phyloP scores from a whole-genome alignment of 2,888 invertebrate genomes.

The Anarsia innoxiella region DNA sequence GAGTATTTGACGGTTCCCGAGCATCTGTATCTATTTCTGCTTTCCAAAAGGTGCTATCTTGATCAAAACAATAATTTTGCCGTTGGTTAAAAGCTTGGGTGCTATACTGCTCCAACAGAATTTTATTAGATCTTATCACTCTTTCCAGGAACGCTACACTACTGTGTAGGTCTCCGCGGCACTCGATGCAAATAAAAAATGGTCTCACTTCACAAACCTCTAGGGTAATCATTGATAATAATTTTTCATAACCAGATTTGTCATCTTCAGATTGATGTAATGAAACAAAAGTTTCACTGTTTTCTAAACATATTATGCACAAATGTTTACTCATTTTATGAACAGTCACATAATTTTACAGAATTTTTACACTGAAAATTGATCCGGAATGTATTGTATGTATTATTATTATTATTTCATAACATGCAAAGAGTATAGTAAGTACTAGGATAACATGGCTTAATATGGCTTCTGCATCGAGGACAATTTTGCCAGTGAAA shows the following conservation, averaged over 20 bases:
- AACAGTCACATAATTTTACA: not conserved
- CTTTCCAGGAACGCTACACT: conserved; percentile 4
- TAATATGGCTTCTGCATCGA: too few relatives aligned
- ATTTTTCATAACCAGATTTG: conserved; percentile 1
- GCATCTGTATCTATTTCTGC: not conserved
- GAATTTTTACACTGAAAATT: too few relatives aligned
- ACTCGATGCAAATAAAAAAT: not conserved
- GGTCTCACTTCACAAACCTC: too few relatives aligned
- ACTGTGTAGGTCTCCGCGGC: not conserved
- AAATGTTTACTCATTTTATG: not conserved
- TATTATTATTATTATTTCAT: too few relatives aligned
- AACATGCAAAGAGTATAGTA: too few relatives aligned
- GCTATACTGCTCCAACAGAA: conserved; percentile 14
- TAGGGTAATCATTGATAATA: not conserved
- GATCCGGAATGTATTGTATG: too few relatives aligned
- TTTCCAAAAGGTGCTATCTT: not conserved
- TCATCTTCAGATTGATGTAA: not conserved
- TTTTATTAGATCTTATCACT: conserved; percentile 8
- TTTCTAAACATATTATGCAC: not conserved
- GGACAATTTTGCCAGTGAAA: too few relatives aligned
- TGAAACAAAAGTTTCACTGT: not conserved
- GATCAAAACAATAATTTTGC: not conserved
- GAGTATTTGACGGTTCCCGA: not conserved
- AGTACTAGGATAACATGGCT: too few relatives aligned
- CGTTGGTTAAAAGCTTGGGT: not conserved